phyloP scores from a whole-genome alignment of 2,888 invertebrate species.

The Euplagia quadripunctaria region DNA sequence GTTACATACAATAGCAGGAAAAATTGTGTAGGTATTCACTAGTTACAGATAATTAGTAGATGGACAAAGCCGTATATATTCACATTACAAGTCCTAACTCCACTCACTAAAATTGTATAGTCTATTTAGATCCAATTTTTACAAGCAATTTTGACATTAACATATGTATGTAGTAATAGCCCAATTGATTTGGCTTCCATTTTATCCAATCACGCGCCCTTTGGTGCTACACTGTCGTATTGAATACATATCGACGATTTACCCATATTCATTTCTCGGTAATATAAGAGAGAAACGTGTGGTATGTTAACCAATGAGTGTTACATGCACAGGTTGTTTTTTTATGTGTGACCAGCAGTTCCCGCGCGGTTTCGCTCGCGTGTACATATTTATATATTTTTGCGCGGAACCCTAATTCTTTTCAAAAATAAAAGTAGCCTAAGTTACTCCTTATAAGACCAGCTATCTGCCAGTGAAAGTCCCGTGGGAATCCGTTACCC shows the following conservation, averaged over 20 bases:
- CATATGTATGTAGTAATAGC: constrained; percentile 25
- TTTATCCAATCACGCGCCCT: constrained; percentile 22
- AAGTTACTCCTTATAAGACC: too few relatives aligned
- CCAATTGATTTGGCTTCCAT: constrained; percentile 32
- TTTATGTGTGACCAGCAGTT: neutral
- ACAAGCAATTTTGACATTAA: constrained; percentile 35
- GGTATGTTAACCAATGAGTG: constrained; percentile 30
- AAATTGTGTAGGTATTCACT: neutral
- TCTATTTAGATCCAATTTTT: constrained; percentile 27
- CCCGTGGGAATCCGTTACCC: too few relatives aligned
- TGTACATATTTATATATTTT: too few relatives aligned
- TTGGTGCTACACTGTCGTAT: constrained; percentile 12
- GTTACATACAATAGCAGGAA: too few relatives aligned
- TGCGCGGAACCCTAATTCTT: too few relatives aligned
- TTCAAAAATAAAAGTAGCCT: too few relatives aligned
- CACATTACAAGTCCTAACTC: constrained; percentile 8
- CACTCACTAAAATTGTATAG: constrained; percentile 31
- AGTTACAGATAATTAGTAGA: neutral
- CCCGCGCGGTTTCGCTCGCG: too few relatives aligned
- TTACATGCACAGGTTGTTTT: constrained; percentile 14
- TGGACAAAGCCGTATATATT: neutral
- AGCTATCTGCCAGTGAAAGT: too few relatives aligned
- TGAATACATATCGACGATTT: constrained; percentile 40
- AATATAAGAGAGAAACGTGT: constrained; percentile 23
- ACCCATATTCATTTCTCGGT: constrained; percentile 35